These are phyloP conservation scores for Norana najaformis DNA, from an alignment of 2,888 invertebrate genomes.

Conservation along the genomic window DNA sequence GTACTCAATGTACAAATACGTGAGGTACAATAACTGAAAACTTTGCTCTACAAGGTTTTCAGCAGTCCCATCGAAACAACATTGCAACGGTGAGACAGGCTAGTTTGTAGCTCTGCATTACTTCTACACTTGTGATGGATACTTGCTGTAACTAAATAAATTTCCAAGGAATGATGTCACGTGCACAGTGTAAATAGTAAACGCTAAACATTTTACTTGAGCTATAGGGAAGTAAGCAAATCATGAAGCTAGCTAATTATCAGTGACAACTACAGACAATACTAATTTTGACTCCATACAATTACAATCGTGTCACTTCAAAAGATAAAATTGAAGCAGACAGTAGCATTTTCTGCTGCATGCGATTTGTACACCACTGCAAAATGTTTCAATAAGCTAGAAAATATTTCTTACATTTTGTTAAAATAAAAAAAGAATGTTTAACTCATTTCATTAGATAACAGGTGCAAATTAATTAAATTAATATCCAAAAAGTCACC, in stretches of 20 bases:
- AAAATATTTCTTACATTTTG: no score
- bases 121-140: not conserved
- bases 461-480: not conserved
- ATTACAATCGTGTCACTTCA: not conserved
- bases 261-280: no score
- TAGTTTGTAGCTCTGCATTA: not conserved
- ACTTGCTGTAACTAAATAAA: not conserved
- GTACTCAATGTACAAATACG: not conserved
- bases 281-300: no score
- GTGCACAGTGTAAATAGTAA: no score
- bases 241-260: no score
- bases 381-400: not conserved
- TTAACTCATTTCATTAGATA: not conserved
- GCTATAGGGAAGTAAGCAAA: no score
- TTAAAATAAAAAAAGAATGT: not conserved
- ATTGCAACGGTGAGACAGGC: not conserved
- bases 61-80: not conserved
- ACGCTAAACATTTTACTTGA: not conserved
- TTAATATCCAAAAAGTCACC: not conserved
- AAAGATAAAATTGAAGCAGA: not conserved
- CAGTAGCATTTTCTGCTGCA: not conserved
- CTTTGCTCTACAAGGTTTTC: not conserved
- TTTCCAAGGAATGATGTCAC: not conserved
- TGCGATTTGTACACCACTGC: not conserved
- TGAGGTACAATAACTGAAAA: not conserved